phyloP scores from a whole-genome alignment of 2,797 vertebrate species.

The Urocyon cinereoargenteus region DNA sequence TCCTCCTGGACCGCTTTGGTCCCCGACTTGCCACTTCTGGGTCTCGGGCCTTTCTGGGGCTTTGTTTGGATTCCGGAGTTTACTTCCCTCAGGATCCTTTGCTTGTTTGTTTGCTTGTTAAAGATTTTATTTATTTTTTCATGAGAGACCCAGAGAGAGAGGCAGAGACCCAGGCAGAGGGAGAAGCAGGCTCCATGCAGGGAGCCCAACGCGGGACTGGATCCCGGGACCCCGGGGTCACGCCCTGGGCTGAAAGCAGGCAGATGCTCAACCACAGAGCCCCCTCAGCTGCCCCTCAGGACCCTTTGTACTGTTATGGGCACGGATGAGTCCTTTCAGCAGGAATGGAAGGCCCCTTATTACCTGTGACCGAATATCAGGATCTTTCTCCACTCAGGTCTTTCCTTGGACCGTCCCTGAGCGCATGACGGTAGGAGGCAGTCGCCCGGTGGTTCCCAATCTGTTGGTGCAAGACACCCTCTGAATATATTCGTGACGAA shows the following conservation, averaged over 20 bases:
- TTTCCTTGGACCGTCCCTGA: not conserved
- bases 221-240: too few relatives aligned
- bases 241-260: too few relatives aligned
- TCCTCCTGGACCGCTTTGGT: slow-evolving; percentile 21
- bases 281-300: not conserved
- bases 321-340: not conserved
- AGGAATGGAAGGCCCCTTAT: not conserved
- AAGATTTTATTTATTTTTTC: too few relatives aligned
- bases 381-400: not conserved
- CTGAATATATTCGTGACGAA: slow-evolving; percentile 6
- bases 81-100: not conserved
- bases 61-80: slow-evolving; percentile 40
- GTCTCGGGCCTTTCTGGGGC: not conserved
- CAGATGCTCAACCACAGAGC: too few relatives aligned
- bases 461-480: not conserved
- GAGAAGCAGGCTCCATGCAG: too few relatives aligned
- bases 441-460: not conserved
- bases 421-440: not conserved
- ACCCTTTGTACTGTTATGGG: not conserved
- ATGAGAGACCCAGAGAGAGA: too few relatives aligned
- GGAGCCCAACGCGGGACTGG: too few relatives aligned
- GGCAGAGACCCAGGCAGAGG: too few relatives aligned
- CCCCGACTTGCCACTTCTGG: slow-evolving; percentile 2
- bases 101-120: too few relatives aligned
- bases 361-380: slow-evolving; percentile 9